Evolutionary conservation across 2,797 vertebrate species (phyloP).

Genomic region (Linurgus olivaceus): DNA sequence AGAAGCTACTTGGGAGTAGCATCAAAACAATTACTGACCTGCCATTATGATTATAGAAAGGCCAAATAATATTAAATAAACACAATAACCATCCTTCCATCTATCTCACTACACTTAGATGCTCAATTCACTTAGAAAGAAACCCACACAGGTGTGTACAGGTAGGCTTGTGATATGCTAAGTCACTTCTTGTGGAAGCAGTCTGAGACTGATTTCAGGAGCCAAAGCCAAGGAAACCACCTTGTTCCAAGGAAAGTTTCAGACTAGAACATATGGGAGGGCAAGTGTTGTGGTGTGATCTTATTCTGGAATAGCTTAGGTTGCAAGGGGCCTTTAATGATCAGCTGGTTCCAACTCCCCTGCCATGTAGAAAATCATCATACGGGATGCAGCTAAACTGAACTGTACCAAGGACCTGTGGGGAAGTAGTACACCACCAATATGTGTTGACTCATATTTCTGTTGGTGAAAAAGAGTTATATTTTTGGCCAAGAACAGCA

Average conservation of each 20-base stretch:
- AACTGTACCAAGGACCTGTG: neutral
- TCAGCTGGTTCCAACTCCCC: neutral
- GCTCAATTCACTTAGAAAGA: neutral
- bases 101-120: neutral
- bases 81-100: neutral
- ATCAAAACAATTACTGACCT: neutral
- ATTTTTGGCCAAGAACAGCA: neutral
- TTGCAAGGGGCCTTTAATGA: neutral
- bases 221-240: neutral
- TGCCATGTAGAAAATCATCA: neutral
- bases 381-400: neutral
- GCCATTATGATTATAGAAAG: neutral
- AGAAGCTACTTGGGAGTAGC: neutral
- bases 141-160: neutral
- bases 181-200: neutral
- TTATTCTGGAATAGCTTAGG: neutral
- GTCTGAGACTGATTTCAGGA: neutral
- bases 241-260: neutral
- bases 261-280: neutral
- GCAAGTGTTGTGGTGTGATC: neutral
- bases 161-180: neutral
- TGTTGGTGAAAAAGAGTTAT: neutral
- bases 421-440: neutral
- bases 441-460: neutral
- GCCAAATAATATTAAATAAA: neutral